Evolutionary conservation across 2,797 vertebrate species (phyloP), one percentile per base, ranked within the genome.

Genomic region (Gobio occitaniae): DNA sequence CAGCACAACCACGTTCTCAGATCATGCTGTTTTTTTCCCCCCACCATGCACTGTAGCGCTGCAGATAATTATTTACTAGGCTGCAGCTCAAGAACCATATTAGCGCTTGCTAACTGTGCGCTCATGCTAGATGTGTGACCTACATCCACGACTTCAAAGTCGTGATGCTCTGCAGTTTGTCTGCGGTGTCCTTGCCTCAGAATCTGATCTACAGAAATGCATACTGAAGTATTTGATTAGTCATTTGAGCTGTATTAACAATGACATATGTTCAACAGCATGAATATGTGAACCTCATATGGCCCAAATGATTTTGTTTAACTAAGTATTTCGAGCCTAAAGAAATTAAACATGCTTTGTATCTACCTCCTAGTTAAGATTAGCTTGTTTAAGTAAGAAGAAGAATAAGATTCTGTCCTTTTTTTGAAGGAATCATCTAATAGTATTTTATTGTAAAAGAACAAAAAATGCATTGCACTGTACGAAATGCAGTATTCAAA

Each of bases 121-220:
- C 61, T 81, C 68, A 71, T 21, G 77, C 77, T 87, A 76, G 63
- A 84, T 69, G 77, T 63, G 71, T 86, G 86, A 89, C 86, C 89
- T 84, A 83, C 83, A 78, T 84, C 78, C 56, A 68, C 25, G 25
- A 81, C 84, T 75, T 89, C 86, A 87, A 83, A 87, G 88, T 90
- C 86, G 80, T 78, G 88, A 86, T 84, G 85, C 82, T 75, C 79
- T 80, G 61, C 88, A 75, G 81, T 21, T 50, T 65, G 77, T 80
- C 74, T 84, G 86, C 82, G 56, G 83, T 76, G 52, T 87, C 71
- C 68, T 78, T 78, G 75, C 36, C 72, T 65, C 38, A 48, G 47
- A 82, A 65, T 44, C 50, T 69, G 61, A 74, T 70, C 65, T 78
- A 71, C 56, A 78, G 54, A 82, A 72, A 84, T 82, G 50, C 78